Evolutionary conservation across 1,140 invertebrate genomes (phyloP), one percentile per base, ranked within the genome.

Genomic region (Heliconius congener): DNA sequence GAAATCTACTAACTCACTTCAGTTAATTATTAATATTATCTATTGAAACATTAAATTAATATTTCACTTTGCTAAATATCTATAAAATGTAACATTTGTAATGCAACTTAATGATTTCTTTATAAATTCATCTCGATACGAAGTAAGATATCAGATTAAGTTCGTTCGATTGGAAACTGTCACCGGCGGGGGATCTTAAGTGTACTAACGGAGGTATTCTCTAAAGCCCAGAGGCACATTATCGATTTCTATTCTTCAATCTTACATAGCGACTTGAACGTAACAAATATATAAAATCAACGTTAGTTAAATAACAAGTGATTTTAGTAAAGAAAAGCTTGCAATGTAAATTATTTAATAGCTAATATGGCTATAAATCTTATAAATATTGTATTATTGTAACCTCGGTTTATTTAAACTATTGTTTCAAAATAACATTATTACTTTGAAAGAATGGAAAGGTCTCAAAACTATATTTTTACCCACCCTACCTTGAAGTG

Each of bases 191-290:
- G 39, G 71, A 34, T 81, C 79, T 81, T 77, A 77, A 74, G 75
- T 80, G 79, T 77, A 37, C 73, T 81, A 81, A 74, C 79, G 75
- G 42, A 77, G 76, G 76, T 81, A 77, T 76, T 81, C 75, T 81
- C 79, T 34, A 30, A 81, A 77, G 79, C 79, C 79, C 79, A 55
- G 75, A 77, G 71, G 76, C 75, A 81, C 79, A 74, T 74, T 77
- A 81, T 81, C 79, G 79, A 81, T 81, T 66, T 66, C 60, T 66
- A 66, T 66, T 66, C 60, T 66, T 30, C 23, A 66, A n/a, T 66
- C 27, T 66, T 66, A 66, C 23, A 66, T 66, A 66, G 60, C 13
- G 30, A 16, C 23, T 30, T 66, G 11, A 30, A 30, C 23, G 27
- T 5, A 66, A 30, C 27, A 30, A 66, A 66, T 30, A 60, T 60